Conservation (phyloP, 2,888 invertebrate genomes). For the Adela reaumurella region DNA sequence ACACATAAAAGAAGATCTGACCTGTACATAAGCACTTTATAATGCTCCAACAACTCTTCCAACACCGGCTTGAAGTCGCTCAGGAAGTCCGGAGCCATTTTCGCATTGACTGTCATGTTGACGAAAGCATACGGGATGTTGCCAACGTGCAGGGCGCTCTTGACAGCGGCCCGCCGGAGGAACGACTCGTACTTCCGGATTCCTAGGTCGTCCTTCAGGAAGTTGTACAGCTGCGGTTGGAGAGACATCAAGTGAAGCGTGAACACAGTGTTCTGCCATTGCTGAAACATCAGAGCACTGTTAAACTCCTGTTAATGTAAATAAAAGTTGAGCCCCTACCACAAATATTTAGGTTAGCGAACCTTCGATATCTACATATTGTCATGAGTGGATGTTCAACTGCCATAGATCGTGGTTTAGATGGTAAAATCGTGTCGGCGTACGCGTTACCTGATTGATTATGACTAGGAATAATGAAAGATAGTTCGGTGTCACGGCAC, state of each 20-base stretch:
- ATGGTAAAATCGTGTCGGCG: too few relatives aligned
- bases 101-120: conserved; percentile 53
- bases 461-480: too few relatives aligned
- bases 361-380: too few relatives aligned
- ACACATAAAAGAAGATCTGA: conserved; percentile 18
- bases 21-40: conserved; percentile 66
- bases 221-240: conserved; percentile 25
- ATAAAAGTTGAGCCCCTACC: too few relatives aligned
- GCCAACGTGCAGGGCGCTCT: conserved; percentile 70
- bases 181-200: conserved; percentile 48
- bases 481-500: too few relatives aligned
- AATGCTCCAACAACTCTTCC: conserved; percentile 56
- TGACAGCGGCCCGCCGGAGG: conserved; percentile 50
- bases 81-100: conserved; percentile 63
- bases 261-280: conserved; percentile 2
- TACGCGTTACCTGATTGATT: too few relatives aligned
- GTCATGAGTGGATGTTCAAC: too few relatives aligned
- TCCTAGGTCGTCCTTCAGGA: conserved; percentile 32
- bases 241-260: conserved; percentile 19
- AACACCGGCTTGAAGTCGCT: conserved; percentile 60
- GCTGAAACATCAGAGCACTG: not conserved
- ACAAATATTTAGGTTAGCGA: too few relatives aligned
- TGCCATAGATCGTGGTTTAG: too few relatives aligned
- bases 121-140: conserved; percentile 52
- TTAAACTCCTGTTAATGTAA: too few relatives aligned